Evolutionary conservation across 2,113 vertebrate species (phyloP).

Genomic region (Ammospiza nelsoni): DNA sequence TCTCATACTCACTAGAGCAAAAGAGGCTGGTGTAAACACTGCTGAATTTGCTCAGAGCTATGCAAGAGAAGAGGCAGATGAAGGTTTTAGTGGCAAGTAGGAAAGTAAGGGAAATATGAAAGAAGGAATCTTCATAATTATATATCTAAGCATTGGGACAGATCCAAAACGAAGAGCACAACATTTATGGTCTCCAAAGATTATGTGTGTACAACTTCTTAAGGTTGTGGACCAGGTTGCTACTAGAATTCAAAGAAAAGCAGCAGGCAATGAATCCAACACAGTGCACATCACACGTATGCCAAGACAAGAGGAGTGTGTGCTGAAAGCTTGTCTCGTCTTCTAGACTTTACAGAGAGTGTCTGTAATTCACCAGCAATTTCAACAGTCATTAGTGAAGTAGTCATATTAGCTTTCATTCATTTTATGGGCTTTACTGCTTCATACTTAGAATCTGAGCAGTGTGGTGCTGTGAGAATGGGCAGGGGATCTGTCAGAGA

Average conservation of each 20-base stretch:
- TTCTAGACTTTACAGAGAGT: background rate
- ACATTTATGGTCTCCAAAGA: background rate
- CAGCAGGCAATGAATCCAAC: background rate
- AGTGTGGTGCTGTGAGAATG: rapidly evolving
- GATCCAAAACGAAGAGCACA: background rate
- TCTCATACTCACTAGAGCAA: background rate
- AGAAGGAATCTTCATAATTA: background rate
- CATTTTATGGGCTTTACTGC: background rate
- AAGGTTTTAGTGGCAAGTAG: background rate
- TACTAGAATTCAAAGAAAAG: background rate
- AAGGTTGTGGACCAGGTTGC: background rate
- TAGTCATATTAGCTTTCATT: background rate
- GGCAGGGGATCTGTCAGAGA: background rate
- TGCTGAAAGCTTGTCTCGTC: background rate
- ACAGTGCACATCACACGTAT: background rate
- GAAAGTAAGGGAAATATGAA: background rate
- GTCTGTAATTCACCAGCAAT: background rate
- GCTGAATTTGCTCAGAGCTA: background rate
- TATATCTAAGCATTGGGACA: background rate
- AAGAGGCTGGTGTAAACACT: background rate
- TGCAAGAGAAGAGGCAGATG: background rate
- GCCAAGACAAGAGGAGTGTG: background rate
- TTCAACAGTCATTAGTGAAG: background rate
- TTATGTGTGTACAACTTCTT: background rate
- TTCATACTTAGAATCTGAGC: background rate